Evolutionary conservation across 1,140 invertebrate species (phyloP), one percentile per base, ranked within the genome.

Genomic region (Mya arenaria): DNA sequence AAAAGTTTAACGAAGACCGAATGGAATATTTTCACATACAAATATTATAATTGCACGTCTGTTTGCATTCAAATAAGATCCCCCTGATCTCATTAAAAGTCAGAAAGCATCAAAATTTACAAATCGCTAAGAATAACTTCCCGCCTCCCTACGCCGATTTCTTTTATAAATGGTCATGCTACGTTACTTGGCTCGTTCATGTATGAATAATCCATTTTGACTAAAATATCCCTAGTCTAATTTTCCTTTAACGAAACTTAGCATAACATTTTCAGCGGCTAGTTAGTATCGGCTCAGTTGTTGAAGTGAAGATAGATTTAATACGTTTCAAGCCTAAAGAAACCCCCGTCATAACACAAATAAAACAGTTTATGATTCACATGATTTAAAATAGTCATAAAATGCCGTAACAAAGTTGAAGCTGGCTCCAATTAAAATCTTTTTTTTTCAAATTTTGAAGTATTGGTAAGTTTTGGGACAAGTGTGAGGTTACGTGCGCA

Each of bases 31-130:
- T 66, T 74, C n/a, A 25, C 56, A 52, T 62, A 72, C 79, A 82
- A 69, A 82, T 73, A 82, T 62, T 37, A 74, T 25, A 82, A 66
- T 72, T 82, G 69, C 60, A 74, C 79, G 62, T 82, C 71, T 82
- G 79, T 82, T 82, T 82, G 79, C 69, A 73, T 82, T 82, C 34
- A 82, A 82, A 82, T 82, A 19, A 69, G 79, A 65, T 72, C 66
- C 58, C 44, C 73, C 65, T 69, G 56, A 74, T 65, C 71, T 82
- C 79, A 82, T 82, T 82, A 73, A 74, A 73, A 82, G 41, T 82
- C 68, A 66, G 79, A 66, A 82, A 71, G 71, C 69, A 82, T 82
- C 79, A 39, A 82, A 82, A 82, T 82, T 73, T 66, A 82, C 79
- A 82, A 82, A 82, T 82, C 71, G 69, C 71, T 44, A 82, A 82